Percentiles rank a stretch among this genome's conserved stretches.
Conservation (phyloP, 1,140 invertebrate genomes). For the Caenorhabditis brenneri region DNA sequence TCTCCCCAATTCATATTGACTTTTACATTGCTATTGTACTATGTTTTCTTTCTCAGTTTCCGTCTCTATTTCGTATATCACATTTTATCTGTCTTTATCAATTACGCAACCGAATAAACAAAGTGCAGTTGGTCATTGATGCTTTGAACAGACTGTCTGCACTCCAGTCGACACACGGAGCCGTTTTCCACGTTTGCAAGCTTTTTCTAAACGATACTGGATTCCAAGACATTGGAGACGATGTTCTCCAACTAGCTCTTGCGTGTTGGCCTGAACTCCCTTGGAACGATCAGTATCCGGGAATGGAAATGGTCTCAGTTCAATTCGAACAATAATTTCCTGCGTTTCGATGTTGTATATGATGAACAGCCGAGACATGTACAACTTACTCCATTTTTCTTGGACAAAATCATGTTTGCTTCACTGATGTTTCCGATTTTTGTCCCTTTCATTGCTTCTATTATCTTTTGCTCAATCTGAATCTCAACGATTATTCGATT, state of each 20-base stretch:
- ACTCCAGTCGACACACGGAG: background rate
- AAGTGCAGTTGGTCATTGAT: constrained; percentile 17
- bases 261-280: constrained; percentile 5
- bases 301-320: constrained; percentile 4
- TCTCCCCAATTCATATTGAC: too few species aligned
- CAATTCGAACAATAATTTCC: constrained; percentile 4
- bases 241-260: background rate
- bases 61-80: too few species aligned
- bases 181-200: background rate
- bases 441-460: background rate
- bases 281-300: constrained; percentile 1
- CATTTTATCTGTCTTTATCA: background rate
- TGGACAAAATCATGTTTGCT: background rate
- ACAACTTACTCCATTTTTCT: background rate
- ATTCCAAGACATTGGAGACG: background rate
- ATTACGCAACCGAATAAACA: background rate
- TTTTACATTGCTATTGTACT: too few species aligned
- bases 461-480: background rate
- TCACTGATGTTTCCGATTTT: background rate
- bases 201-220: background rate
- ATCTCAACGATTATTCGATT: too few species aligned
- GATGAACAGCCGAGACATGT: background rate
- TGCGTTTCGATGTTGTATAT: background rate
- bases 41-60: too few species aligned
- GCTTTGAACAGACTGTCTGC: background rate